A percentile compares a stretch with the other conserved stretches of the same genome.
Conservation (phyloP, 2,797 vertebrate genomes). For the Eospalax fontanierii region DNA sequence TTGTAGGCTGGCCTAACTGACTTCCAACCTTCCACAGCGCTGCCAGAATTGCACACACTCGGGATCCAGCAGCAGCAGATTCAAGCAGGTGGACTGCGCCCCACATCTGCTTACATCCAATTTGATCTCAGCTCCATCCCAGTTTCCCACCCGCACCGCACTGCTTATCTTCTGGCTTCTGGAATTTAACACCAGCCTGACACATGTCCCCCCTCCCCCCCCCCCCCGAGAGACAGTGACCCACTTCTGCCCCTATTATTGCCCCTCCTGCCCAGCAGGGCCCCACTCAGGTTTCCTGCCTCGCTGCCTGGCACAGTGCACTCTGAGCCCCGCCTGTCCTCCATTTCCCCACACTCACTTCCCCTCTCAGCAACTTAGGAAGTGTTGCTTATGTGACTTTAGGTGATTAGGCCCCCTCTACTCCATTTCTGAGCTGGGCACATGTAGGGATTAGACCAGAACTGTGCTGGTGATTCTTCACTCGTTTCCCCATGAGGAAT, state of each 20-base stretch:
- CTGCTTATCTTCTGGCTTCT: slow-evolving; percentile 72
- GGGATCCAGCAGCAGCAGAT: slow-evolving; percentile 25
- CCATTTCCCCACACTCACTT: not conserved
- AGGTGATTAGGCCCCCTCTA: not conserved
- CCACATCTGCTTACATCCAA: slow-evolving; percentile 23
- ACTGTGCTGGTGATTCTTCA: not conserved
- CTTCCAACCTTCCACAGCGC: slow-evolving; percentile 61
- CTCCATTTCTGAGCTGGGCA: slow-evolving; percentile 32
- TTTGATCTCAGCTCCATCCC: slow-evolving; percentile 37
- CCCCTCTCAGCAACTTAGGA: not conserved
- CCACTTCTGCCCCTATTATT: not conserved
- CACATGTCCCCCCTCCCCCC: not conserved
- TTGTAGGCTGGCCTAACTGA: slow-evolving; percentile 33
- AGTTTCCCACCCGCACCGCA: slow-evolving; percentile 68
- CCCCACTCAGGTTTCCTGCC: slow-evolving; percentile 55
- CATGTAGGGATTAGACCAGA: not conserved
- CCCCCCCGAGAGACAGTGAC: not conserved
- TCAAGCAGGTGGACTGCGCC: not conserved
- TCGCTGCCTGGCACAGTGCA: not conserved
- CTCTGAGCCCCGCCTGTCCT: not conserved
- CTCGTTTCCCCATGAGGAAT: not conserved
- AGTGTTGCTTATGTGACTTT: not conserved
- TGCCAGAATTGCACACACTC: slow-evolving; percentile 13
- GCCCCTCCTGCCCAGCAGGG: not conserved
- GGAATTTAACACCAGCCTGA: slow-evolving; percentile 78